Evolutionary conservation across 2,797 vertebrate species (phyloP), one percentile per base, ranked within the genome.

Genomic region (Sphenopsis melanotis): DNA sequence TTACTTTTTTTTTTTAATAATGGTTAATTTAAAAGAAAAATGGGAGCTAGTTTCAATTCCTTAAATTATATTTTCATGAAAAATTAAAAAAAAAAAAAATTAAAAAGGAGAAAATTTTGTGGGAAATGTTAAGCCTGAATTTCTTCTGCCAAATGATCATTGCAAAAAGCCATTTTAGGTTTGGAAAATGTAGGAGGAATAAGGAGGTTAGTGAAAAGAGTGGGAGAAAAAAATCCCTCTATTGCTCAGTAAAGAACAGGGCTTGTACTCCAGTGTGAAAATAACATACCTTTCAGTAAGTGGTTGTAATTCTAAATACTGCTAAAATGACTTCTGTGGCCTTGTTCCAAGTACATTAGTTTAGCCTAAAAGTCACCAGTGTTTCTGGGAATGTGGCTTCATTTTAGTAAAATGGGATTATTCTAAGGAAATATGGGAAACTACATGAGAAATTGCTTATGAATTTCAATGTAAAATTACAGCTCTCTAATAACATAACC

Each of bases 391-490:
- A 60, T 60, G 26, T 57, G 23, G 23, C 49, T 96, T 85, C 53
- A 68, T 83, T 95, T 93, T 59, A 27, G 26, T 75, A 26, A 66
- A 81, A 92, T 89, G 46, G 78, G 37, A 85, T 95, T 95, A 75
- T 89, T 92, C 60, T 75, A 92, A 69, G 37, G 64, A 84, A 93
- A 82, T 56, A 17, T 39, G 36, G 36, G 57, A 60, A 95, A 41
- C 23, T 66, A 41, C 24, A 57, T 2, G 15, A 94, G 49, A 77
- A 76, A 94, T 70, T 93, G 56, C 49, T 60, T 89, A 64, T 56
- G 49, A 85, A 89, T 89, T 90, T 92, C 75, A 46, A 47, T 55
- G 41, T 89, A 53, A 87, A 83, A 88, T 87, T 57, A 53, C 0
- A 5, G 56, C 47, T 89, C 44, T 83, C 50, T 83, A 80, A 85